phyloP scores from a whole-genome alignment of 2,113 vertebrate species.

The Desmodus rotundus region DNA sequence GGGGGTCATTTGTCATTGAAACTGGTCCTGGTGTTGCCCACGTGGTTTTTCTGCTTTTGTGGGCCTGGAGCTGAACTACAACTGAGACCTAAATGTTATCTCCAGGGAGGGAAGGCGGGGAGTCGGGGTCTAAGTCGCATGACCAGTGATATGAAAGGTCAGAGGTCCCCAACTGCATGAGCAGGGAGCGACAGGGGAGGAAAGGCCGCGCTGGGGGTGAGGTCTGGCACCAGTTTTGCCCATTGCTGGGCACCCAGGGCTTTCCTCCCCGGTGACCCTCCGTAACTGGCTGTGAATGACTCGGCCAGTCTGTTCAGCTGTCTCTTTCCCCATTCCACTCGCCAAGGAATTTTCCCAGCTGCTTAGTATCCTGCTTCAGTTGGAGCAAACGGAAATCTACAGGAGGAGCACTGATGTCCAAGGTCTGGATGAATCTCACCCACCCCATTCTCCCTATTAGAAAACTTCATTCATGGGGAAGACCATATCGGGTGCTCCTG shows the following conservation, averaged over 20 bases:
- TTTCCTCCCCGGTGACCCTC: neutral
- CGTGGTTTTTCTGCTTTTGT: no score
- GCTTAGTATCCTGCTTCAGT: neutral
- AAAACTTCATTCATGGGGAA: neutral
- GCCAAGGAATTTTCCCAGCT: neutral
- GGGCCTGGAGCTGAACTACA: no score
- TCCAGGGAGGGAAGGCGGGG: no score
- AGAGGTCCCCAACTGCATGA: neutral
- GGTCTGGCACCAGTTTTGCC: neutral
- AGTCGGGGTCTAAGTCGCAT: no score
- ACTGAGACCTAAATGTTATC: no score
- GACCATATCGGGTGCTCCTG: neutral
- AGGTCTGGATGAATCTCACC: neutral
- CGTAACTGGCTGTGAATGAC: neutral
- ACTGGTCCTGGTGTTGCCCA: no score
- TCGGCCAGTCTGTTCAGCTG: neutral
- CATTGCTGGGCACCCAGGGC: neutral
- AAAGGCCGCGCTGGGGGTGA: neutral
- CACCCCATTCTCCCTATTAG: neutral
- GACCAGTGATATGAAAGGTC: neutral
- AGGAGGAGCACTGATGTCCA: neutral
- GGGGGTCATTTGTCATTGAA: no score
- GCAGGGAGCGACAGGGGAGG: neutral
- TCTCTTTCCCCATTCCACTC: neutral
- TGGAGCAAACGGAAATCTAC: neutral